Evolutionary conservation across 2,888 invertebrate genomes (phyloP).

Genomic region (Netelia inedita): DNA sequence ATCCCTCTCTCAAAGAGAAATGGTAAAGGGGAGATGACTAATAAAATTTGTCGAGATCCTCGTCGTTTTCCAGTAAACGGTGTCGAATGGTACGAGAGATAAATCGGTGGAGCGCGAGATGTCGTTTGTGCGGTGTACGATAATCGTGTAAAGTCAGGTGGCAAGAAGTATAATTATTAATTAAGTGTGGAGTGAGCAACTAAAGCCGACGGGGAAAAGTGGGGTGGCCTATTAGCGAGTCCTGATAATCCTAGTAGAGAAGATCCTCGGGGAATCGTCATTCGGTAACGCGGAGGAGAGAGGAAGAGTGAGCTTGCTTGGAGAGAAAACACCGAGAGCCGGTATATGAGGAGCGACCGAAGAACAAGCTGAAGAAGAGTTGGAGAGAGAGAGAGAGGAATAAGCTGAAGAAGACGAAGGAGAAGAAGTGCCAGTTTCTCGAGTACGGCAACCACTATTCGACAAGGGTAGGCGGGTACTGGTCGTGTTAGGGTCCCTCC

Average conservation of each 20-base stretch:
- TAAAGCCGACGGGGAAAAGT: background rate
- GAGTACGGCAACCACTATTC: conserved; percentile 37
- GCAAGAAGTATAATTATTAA: conserved; percentile 38
- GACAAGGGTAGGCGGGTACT: conserved; percentile 58
- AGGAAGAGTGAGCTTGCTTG: conserved; percentile 21
- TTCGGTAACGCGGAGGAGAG: background rate
- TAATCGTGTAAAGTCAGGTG: background rate
- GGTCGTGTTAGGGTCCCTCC: conserved; percentile 66
- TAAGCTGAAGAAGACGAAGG: conserved; percentile 13
- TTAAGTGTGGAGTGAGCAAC: conserved; percentile 25
- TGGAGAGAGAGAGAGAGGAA: background rate
- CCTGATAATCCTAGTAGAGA: background rate
- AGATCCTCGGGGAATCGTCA: conserved; percentile 16
- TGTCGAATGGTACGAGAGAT: background rate
- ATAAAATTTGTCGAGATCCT: background rate
- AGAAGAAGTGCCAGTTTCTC: conserved; percentile 34
- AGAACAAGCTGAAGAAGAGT: conserved; percentile 41
- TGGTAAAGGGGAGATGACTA: background rate
- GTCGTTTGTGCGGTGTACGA: background rate
- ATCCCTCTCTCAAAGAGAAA: background rate
- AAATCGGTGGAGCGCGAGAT: conserved; percentile 5
- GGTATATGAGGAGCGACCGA: conserved; percentile 23
- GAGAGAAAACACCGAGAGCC: conserved; percentile 6
- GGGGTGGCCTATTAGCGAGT: background rate
- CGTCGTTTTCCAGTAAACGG: conserved; percentile 2